Evolutionary conservation across 2,113 vertebrate genomes (phyloP), one percentile per base, ranked within the genome.

Genomic region (Propithecus coquereli): DNA sequence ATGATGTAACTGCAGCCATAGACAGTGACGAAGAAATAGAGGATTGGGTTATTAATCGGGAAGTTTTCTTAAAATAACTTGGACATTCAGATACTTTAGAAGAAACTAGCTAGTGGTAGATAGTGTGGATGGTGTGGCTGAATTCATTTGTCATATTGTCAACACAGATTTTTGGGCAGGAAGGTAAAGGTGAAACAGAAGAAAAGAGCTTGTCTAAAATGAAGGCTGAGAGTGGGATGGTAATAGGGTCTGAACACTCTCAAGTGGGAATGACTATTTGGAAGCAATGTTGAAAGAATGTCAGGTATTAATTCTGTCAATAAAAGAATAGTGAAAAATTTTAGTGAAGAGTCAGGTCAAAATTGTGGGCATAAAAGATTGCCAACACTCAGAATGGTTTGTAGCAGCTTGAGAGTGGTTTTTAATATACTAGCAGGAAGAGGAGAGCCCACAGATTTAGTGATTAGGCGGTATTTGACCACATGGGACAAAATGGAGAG

Each of bases 51-150:
- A 74, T 71, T 92, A 66, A n/a, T 70, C 13, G 37, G 73, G 63
- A 94, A 18, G 11, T 11, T 87, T 94, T 52, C 92, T 91, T 92
- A 84, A 94, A 85, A 76, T 47, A 57, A 59, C 8, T 45, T 86
- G 18, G 7, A 54, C 20, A 63, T 95, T 89, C 73, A 50, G 13
- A 66, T 92, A 76, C 54, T 3, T 87, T 80, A 81, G 34, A 50
- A 40, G 16, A 59, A 45, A 34, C 13, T 30, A 59, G 52, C 17
- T 45, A 66, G 50, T 52, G 25, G 50, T 63, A 2, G 23, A 47
- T 5, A 16, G 57, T 76, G 9, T 57, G 37, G 14, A 20, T 17
- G 13, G 4, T 66, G 14, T 65, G 18, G 32, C 32, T 92, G 45
- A 71, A 50, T 70, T 92, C 27, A 37, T n/a, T 77, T 52, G 37